phyloP scores from a whole-genome alignment of 2,888 invertebrate species.

The Andrena fulva region DNA sequence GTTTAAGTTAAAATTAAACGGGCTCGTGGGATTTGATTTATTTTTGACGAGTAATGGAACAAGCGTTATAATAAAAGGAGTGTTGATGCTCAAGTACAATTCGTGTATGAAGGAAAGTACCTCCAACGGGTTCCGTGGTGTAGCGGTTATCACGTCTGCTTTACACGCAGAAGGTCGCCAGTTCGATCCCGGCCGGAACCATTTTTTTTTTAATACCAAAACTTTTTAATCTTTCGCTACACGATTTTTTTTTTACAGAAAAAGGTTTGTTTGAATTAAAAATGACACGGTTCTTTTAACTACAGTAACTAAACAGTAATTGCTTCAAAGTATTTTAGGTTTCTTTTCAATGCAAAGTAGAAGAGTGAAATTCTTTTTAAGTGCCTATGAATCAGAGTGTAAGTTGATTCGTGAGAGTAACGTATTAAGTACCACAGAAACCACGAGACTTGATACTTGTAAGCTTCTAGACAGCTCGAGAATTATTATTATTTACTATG shows the following conservation, averaged over 20 bases:
- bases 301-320: no score
- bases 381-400: no score
- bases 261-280: no score
- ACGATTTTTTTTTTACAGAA: background rate
- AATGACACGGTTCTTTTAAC: no score
- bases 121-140: slow-evolving; percentile 78
- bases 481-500: no score
- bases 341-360: no score
- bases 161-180: slow-evolving; percentile 83
- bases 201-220: slow-evolving; percentile 58
- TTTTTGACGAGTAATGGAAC: background rate
- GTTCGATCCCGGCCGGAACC: slow-evolving; percentile 83
- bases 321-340: no score
- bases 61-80: background rate
- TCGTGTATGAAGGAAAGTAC: accelerated
- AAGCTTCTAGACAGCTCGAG: no score
- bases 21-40: background rate
- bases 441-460: no score
- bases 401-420: no score
- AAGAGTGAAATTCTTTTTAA: no score
- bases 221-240: background rate
- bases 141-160: slow-evolving; percentile 83
- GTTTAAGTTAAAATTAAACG: background rate
- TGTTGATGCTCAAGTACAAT: accelerated
- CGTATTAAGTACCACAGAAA: no score